Conservation (phyloP, 2,888 invertebrate species). For the Cerastoderma edule region DNA sequence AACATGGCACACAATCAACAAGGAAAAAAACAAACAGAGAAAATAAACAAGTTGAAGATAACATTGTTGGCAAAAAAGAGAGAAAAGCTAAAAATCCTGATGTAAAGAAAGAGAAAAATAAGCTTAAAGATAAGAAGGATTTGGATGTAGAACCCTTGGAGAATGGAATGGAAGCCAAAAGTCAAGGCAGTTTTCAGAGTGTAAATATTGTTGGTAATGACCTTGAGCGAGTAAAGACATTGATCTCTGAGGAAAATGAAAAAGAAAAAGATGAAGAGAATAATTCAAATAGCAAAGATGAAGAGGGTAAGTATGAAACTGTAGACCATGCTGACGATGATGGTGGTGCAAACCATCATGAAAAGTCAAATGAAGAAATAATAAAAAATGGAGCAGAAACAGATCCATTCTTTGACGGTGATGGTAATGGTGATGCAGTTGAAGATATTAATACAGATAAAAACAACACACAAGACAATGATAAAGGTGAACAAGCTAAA, state of each 20-base stretch:
- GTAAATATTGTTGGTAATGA: constrained; percentile 43
- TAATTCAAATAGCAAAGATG: not conserved
- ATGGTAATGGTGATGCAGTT: not conserved
- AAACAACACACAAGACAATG: constrained; percentile 9
- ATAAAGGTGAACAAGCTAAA: constrained; percentile 1
- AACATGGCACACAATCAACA: not conserved
- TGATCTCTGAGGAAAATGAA: constrained; percentile 57
- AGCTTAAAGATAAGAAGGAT: constrained; percentile 1
- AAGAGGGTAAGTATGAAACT: constrained; percentile 12
- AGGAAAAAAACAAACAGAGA: constrained; percentile 27
- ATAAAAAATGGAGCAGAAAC: too few relatives aligned
- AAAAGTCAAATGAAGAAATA: too few relatives aligned
- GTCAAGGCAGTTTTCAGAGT: constrained; percentile 52
- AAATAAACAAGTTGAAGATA: constrained; percentile 18
- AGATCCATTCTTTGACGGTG: too few relatives aligned
- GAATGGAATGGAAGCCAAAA: constrained; percentile 30
- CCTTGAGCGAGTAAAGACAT: constrained; percentile 55
- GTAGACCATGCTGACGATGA: constrained; percentile 8
- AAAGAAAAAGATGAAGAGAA: constrained; percentile 24
- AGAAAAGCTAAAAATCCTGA: not conserved
- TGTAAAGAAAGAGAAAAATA: constrained; percentile 10
- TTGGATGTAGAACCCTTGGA: not conserved
- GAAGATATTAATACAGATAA: not conserved
- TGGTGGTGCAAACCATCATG: not conserved
- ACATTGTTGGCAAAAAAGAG: constrained; percentile 56